phyloP scores from a whole-genome alignment of 1,140 invertebrate genomes.

The Hyphantria cunea region DNA sequence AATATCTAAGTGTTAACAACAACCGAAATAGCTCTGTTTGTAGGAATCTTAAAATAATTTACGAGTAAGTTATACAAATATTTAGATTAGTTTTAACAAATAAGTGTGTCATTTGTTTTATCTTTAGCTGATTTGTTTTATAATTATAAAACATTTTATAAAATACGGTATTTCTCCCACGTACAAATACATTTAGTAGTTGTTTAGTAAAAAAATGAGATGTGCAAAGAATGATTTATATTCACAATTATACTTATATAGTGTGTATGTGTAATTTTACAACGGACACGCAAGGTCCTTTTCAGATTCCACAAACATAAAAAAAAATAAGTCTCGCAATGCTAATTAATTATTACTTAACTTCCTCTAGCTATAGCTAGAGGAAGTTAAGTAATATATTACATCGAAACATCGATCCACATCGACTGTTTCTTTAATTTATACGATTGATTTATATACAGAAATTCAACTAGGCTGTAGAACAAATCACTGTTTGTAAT shows the following conservation, averaged over 20 bases:
- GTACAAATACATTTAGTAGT: neutral
- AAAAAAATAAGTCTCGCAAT: neutral
- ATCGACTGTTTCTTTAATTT: neutral
- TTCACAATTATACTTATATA: too few species aligned
- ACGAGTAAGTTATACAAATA: too few species aligned
- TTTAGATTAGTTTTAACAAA: too few species aligned
- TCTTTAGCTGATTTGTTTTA: too few species aligned
- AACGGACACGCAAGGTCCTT: neutral
- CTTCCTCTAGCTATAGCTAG: slow-evolving; percentile 13
- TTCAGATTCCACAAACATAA: neutral
- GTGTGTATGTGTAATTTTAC: slow-evolving; percentile 1
- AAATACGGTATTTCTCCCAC: neutral
- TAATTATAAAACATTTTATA: too few species aligned
- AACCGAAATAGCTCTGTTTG: too few species aligned
- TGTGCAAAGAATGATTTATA: too few species aligned
- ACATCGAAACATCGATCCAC: slow-evolving; percentile 7
- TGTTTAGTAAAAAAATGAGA: too few species aligned
- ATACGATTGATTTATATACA: slow-evolving; percentile 13
- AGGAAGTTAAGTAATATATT: too few species aligned
- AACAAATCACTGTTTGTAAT: slow-evolving; percentile 15
- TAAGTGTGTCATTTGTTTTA: too few species aligned
- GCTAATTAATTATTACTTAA: slow-evolving; percentile 4
- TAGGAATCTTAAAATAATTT: too few species aligned
- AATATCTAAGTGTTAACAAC: neutral
- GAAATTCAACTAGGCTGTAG: slow-evolving; percentile 19